Base-by-base conservation (phyloP, 2,113 vertebrate genomes). In the Anser brachyrhynchus region DNA sequence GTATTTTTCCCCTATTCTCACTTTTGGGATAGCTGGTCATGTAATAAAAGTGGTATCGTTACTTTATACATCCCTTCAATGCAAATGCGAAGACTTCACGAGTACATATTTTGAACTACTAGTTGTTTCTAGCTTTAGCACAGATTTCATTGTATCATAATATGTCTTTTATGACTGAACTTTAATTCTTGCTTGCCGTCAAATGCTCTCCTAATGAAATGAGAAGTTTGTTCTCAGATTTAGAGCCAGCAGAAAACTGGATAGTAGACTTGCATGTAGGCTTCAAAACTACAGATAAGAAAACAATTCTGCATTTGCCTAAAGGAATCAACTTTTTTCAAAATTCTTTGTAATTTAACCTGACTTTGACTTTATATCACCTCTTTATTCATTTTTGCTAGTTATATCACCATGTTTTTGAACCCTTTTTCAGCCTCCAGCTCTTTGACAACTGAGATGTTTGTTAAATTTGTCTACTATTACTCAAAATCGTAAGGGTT, bases 331-430 rank as follows among this genome's bases (percentile, higher is more conserved):
- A 67, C 21, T 31, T 74, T 62, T 62, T 62, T 20, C 65, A 70
- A 31, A 70, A n/a, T 19, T 58, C 13, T 65, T n/a, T 55, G 26
- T 57, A 20, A 29, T 73, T 74, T 51, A 35, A 26, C 20, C 26
- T 52, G 44, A 59, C 0, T 1, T 25, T 58, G 61, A 35, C 72
- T 29, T 46, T 44, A 0, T 61, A 11, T 61, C 26, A 61, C 54
- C 6, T 44, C 55, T 26, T 62, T 21, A 6, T 33, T 79, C 39
- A 14, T 11, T 87, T 37, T 62, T 62, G 57, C 46, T 62, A 37
- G 65, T 37, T 79, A 3, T 33, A 28, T 46, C 46, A 55, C 22
- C 39, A 55, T 26, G 39, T 54, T 62, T 46, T 87, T 71, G 28
- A 54, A 71, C 33, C 13, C 21, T 33, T 46, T 87, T 78, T 54